A percentile compares a stretch with the other conserved stretches of the same genome.
Evolutionary conservation across 2,888 invertebrate genomes (phyloP).

Genomic region (Drosophila buzzatii): DNA sequence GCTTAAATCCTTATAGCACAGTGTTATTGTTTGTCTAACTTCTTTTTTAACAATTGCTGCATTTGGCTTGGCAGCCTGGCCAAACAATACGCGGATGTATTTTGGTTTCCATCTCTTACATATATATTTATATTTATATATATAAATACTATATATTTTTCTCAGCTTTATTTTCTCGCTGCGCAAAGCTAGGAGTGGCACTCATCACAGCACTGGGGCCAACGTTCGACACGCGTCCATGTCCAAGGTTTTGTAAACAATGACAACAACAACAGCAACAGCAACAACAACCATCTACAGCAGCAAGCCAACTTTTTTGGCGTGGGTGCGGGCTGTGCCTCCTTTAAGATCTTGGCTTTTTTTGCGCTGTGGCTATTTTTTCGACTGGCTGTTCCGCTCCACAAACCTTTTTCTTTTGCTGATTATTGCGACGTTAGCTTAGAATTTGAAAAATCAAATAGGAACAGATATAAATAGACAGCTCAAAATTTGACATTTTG

Average conservation of each 20-base stretch:
- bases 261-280: constrained; percentile 14
- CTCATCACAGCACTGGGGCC: constrained; percentile 68
- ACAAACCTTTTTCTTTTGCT: constrained; percentile 56
- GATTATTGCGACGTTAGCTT: constrained; percentile 42
- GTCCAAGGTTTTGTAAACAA: constrained; percentile 79
- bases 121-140: constrained; percentile 5
- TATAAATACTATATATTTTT: constrained; percentile 19
- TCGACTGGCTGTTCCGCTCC: constrained; percentile 63
- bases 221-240: constrained; percentile 68
- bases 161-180: constrained; percentile 53
- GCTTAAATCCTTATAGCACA: neutral
- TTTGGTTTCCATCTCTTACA: constrained; percentile 17
- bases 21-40: constrained; percentile 40
- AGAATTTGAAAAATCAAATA: constrained; percentile 17
- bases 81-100: constrained; percentile 78
- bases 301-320: constrained; percentile 26
- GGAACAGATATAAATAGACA: constrained; percentile 4
- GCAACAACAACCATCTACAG: constrained; percentile 53
- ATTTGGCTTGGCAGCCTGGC: constrained; percentile 34
- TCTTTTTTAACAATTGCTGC: constrained; percentile 30
- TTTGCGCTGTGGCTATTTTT: constrained; percentile 21
- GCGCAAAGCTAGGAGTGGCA: constrained; percentile 73
- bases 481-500: constrained; percentile 32
- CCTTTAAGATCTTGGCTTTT: constrained; percentile 22
- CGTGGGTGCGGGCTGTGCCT: constrained; percentile 71